phyloP scores from a whole-genome alignment of 2,113 vertebrate genomes.

The Barnardius zonarius region DNA sequence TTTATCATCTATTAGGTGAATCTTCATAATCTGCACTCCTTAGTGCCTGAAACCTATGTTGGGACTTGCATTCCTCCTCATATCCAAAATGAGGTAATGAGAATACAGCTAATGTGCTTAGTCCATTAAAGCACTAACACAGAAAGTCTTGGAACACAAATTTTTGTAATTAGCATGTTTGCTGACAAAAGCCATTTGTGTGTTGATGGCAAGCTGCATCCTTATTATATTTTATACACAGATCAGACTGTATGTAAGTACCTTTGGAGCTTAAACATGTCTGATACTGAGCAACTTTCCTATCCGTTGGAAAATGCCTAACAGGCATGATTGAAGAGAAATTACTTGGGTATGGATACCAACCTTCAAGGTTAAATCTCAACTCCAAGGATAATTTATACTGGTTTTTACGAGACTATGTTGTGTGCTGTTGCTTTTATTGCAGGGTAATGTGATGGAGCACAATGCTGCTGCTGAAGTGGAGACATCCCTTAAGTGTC shows the following conservation, averaged over 20 bases:
- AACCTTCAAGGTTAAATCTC: neutral
- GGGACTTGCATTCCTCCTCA: conserved; percentile 26
- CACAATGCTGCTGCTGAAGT: neutral
- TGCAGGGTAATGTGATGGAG: neutral
- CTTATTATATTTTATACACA: neutral
- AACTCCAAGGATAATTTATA: neutral
- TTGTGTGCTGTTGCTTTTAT: neutral
- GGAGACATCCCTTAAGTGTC: neutral
- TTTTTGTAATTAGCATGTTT: conserved; percentile 19
- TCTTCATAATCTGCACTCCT: neutral
- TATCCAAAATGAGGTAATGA: conserved; percentile 55
- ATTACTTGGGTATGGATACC: neutral
- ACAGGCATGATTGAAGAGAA: neutral
- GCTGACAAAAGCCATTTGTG: conserved; percentile 46
- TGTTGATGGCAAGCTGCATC: conserved; percentile 3
- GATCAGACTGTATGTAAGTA: neutral
- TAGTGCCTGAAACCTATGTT: neutral
- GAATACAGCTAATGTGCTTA: conserved; percentile 11
- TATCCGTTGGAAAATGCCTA: neutral
- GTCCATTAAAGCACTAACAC: neutral
- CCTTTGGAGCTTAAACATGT: neutral
- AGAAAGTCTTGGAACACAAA: neutral
- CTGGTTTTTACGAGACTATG: neutral
- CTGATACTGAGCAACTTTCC: neutral
- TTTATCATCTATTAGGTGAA: neutral